A percentile compares a stretch with the other conserved stretches of the same genome.
phyloP scores from a whole-genome alignment of 2,797 vertebrate genomes.

The Galagoides demidoff region DNA sequence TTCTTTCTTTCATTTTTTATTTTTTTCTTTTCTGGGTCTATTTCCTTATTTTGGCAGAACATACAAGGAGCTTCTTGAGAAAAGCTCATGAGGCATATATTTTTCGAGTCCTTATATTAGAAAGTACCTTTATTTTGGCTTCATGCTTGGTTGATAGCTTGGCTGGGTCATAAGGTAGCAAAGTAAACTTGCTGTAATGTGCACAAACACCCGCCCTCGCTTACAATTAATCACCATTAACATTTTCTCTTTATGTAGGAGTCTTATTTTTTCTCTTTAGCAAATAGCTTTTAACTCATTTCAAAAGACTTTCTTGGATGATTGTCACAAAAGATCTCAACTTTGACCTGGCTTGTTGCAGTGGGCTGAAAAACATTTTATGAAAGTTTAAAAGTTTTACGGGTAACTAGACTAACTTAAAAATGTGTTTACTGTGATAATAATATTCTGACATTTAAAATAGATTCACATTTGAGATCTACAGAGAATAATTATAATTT shows the following conservation, averaged over 20 bases:
- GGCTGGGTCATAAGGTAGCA: neutral
- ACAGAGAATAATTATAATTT: neutral
- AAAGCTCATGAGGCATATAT: neutral
- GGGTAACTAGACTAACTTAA: conserved; percentile 5
- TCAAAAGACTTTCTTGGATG: conserved; percentile 33
- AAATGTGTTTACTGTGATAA: conserved; percentile 45
- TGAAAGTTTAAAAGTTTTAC: conserved; percentile 54
- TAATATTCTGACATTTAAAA: neutral
- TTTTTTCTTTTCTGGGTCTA: neutral
- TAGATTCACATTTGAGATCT: neutral
- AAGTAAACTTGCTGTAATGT: neutral
- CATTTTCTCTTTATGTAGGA: conserved; percentile 24
- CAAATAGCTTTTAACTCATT: conserved; percentile 53
- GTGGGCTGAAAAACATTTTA: conserved; percentile 19
- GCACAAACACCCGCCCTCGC: neutral
- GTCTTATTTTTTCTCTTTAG: neutral
- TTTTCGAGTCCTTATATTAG: conserved; percentile 39
- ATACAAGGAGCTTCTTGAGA: neutral
- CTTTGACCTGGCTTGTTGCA: conserved; percentile 48
- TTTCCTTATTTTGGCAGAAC: conserved; percentile 52
- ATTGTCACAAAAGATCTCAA: conserved; percentile 3
- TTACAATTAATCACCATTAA: neutral
- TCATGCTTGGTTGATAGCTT: neutral
- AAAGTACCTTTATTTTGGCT: conserved; percentile 36
- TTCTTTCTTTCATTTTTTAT: neutral